phyloP scores from a whole-genome alignment of 1,140 invertebrate genomes.

The Drosophila jambulina region DNA sequence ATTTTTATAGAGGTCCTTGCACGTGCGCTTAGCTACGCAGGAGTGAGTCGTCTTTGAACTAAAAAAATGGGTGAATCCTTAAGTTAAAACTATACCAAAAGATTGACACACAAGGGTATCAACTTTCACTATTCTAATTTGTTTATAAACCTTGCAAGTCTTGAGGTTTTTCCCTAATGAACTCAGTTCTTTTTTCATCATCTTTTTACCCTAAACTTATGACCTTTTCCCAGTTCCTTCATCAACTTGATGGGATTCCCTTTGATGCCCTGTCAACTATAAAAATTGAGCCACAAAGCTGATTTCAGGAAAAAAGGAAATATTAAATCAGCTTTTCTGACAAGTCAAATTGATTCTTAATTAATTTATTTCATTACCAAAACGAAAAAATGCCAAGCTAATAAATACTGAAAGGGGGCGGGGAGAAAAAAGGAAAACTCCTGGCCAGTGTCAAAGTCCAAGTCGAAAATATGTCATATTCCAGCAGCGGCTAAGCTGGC shows the following conservation, averaged over 20 bases:
- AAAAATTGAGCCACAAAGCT: constrained; percentile 22
- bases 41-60: background rate
- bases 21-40: background rate
- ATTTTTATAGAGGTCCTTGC: constrained; percentile 3
- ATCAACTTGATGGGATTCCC: constrained; percentile 29
- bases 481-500: constrained; percentile 52
- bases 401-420: constrained; percentile 43
- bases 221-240: background rate
- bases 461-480: constrained; percentile 76
- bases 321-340: constrained; percentile 70
- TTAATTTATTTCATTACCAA: constrained; percentile 71
- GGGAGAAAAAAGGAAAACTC: constrained; percentile 26
- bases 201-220: background rate
- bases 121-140: background rate
- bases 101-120: too few relatives aligned
- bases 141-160: background rate
- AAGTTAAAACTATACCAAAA: background rate
- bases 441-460: constrained; percentile 35
- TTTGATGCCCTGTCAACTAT: constrained; percentile 39
- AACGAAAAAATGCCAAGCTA: constrained; percentile 27
- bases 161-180: background rate
- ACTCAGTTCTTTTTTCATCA: background rate
- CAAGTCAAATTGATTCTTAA: constrained; percentile 73
- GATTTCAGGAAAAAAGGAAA: background rate
- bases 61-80: background rate